Conservation (phyloP, 2,888 invertebrate species). For the Ypsolopha scabrella region DNA sequence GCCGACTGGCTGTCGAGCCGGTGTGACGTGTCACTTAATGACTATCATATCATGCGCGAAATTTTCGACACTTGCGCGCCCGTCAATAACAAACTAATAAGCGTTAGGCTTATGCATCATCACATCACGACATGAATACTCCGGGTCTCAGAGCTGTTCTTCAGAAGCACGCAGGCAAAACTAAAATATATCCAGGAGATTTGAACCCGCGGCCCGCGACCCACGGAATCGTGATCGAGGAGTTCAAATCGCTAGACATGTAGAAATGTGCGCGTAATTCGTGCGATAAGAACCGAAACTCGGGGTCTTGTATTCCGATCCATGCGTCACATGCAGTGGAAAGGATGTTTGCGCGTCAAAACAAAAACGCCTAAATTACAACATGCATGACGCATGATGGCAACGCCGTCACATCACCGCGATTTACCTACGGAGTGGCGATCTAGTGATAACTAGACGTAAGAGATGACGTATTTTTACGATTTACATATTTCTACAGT, state of each 20-base stretch:
- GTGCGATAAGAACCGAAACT: background rate
- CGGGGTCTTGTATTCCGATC: no score
- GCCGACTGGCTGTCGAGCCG: constrained; percentile 32
- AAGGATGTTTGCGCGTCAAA: background rate
- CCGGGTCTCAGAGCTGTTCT: no score
- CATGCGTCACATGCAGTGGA: no score
- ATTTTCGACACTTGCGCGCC: constrained; percentile 18
- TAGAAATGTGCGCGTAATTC: background rate
- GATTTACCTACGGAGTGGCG: background rate
- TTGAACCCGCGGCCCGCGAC: background rate
- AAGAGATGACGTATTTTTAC: background rate
- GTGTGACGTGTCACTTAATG: constrained; percentile 12
- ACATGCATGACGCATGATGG: background rate
- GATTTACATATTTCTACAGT: background rate
- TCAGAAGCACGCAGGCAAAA: no score
- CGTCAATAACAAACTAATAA: no score
- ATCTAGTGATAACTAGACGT: background rate
- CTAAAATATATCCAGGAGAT: no score
- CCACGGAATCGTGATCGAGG: no score
- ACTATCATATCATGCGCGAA: constrained; percentile 22
- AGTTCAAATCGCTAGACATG: no score
- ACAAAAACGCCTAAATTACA: background rate
- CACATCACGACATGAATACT: no score
- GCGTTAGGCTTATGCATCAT: no score
- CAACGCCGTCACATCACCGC: background rate